Base-by-base conservation (phyloP, 2,888 invertebrate genomes). In the Ceramica pisi region DNA sequence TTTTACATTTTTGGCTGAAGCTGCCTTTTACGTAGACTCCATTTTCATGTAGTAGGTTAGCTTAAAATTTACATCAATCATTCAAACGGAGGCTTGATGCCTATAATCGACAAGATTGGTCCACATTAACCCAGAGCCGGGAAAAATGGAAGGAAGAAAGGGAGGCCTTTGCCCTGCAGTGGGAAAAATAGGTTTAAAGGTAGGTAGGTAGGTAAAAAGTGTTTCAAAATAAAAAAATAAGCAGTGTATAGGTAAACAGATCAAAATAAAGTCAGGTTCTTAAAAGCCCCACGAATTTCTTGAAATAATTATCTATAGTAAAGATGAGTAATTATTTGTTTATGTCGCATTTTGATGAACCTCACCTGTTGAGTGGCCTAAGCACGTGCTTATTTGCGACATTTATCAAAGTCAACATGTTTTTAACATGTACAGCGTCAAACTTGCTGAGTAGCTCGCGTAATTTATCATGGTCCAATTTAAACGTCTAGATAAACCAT, bases 401-500 rank as follows among this genome's bases (percentile, higher is more conserved):
- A 72, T 86, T 85, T 55, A 89, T 86, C 82, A 84, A 84, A 69
- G 82, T 80, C 86, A 88, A 89, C 86, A 86, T 57, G 62, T 66
- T 81, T 70, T 73, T 53, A 76, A 80, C 73, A 81, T 75, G 57
- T 83, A 72, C 64, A 50, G 81, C 86, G 88, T 88, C 89, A 90
- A 67, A 68, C 46, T 69, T 66, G 62, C 56, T 56, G 44, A 75
- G 66, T 68, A 71, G 80, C 83, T 84, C 50, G 56, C 57, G 44
- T 71, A 75, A 91, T 92, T 89, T 88, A 92, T 92, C 89, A 91
- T 84, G 81, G 86, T 83, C 88, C 82, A 89, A 91, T 91, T 90
- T 90, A 90, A 89, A 90, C 90, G 91, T 90, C 90, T 83, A 90
- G 93, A 94, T 94, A 93, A 92, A 90, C 91, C 87, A 85, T 94